A percentile compares a stretch with the other conserved stretches of the same genome.
Evolutionary conservation across 2,888 invertebrate genomes (phyloP).

Genomic region (Thalpophila matura): DNA sequence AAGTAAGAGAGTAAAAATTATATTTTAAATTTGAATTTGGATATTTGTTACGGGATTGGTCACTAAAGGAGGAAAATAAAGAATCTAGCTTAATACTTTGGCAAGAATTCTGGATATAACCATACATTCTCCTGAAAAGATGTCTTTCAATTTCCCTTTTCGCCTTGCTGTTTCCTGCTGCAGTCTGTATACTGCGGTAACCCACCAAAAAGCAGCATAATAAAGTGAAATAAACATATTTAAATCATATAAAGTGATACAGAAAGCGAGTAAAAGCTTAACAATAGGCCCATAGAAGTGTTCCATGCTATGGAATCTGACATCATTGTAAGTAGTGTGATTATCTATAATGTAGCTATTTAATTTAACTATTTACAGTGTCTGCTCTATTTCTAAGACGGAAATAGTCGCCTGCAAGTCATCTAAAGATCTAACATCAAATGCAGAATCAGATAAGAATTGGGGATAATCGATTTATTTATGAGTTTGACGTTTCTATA

Average conservation of each 20-base stretch:
- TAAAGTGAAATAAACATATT: conserved; percentile 89
- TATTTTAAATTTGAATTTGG: conserved; percentile 47
- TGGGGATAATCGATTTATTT: conserved; percentile 90
- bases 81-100: conserved; percentile 87
- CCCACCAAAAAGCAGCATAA: conserved; percentile 92
- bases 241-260: conserved; percentile 88
- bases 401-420: conserved; percentile 75
- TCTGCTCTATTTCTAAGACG: conserved; percentile 71
- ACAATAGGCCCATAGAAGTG: conserved; percentile 84
- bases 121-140: conserved; percentile 96
- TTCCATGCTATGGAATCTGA: conserved; percentile 82
- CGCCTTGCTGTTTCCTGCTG: conserved; percentile 95
- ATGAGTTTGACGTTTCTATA: conserved; percentile 90
- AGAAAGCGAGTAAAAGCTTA: conserved; percentile 86
- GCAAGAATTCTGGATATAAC: conserved; percentile 89
- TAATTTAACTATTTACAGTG: conserved; percentile 65
- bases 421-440: conserved; percentile 77
- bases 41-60: conserved; percentile 67
- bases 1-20: conserved; percentile 44
- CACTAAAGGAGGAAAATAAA: conserved; percentile 77
- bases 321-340: conserved; percentile 78
- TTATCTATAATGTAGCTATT: conserved; percentile 63
- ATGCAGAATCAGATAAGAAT: conserved; percentile 87
- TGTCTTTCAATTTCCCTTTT: conserved; percentile 96
- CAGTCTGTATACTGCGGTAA: conserved; percentile 94